Conservation (phyloP, 92 coral and sea anemone genomes). For the Scolanthus callimorphus region DNA sequence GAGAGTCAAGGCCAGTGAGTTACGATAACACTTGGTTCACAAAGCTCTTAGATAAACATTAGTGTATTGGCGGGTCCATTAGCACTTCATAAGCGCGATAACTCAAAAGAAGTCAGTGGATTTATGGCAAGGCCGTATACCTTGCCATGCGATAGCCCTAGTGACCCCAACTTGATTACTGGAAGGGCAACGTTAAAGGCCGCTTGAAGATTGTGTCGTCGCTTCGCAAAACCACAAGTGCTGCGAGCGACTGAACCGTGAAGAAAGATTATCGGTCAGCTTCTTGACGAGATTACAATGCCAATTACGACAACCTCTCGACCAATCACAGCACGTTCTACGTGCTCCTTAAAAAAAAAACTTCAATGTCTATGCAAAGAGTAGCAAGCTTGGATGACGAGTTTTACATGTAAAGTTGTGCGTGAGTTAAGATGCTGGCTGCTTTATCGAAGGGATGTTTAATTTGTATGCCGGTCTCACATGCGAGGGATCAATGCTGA, state of each 20-base stretch:
- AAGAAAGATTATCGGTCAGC: background rate
- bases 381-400: no score
- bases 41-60: background rate
- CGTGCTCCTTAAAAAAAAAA: slow-evolving; percentile 56
- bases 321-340: slow-evolving; percentile 61
- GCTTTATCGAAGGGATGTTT: no score
- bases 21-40: background rate
- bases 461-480: background rate
- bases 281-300: slow-evolving; percentile 12
- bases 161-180: no score
- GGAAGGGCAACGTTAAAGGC: no score
- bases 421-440: no score
- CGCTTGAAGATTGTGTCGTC: no score
- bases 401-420: no score
- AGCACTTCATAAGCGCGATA: background rate
- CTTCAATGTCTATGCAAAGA: no score
- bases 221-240: no score
- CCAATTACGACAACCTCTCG: slow-evolving; percentile 57
- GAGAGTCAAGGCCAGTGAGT: background rate
- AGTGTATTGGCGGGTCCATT: background rate
- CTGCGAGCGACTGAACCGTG: background rate
- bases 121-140: no score
- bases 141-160: no score
- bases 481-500: background rate
- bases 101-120: no score